A percentile compares a stretch with the other conserved stretches of the same genome.
Evolutionary conservation across 2,888 invertebrate species (phyloP).

Genomic region (Hyppa rectilinea): DNA sequence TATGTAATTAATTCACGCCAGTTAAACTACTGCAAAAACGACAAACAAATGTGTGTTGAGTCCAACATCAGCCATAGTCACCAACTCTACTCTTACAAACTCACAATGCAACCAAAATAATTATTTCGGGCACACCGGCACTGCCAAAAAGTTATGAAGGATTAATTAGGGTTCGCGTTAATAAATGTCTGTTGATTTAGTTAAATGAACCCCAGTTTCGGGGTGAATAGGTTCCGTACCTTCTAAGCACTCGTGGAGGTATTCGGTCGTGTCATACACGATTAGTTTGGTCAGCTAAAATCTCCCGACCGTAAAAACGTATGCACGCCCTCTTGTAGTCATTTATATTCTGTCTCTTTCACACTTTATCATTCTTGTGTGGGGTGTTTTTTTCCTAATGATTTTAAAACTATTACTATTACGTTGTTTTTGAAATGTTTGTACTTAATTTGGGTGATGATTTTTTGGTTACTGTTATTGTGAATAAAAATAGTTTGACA

Average conservation of each 20-base stretch:
- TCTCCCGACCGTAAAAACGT: slow-evolving; percentile 51
- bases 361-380: not conserved
- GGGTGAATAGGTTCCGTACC: slow-evolving; percentile 62
- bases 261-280: slow-evolving; percentile 54
- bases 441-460: not conserved
- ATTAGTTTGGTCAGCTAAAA: slow-evolving; percentile 56
- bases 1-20: slow-evolving; percentile 83
- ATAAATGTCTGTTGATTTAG: slow-evolving; percentile 69
- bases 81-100: slow-evolving; percentile 63
- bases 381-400: not conserved
- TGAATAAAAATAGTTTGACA: not conserved
- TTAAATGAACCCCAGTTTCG: slow-evolving; percentile 65
- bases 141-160: slow-evolving; percentile 68
- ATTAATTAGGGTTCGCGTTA: slow-evolving; percentile 68
- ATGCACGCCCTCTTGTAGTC: slow-evolving; percentile 30
- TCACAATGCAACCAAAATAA: slow-evolving; percentile 70
- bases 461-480: no score
- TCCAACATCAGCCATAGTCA: slow-evolving; percentile 44
- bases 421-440: not conserved
- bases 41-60: slow-evolving; percentile 74
- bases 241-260: slow-evolving; percentile 59
- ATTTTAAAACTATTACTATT: slow-evolving; percentile 13
- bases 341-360: slow-evolving; percentile 28
- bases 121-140: slow-evolving; percentile 67
- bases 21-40: slow-evolving; percentile 68